These are phyloP conservation scores for Saccopteryx bilineata DNA, from an alignment of 2,113 vertebrate genomes.

Conservation along the genomic window DNA sequence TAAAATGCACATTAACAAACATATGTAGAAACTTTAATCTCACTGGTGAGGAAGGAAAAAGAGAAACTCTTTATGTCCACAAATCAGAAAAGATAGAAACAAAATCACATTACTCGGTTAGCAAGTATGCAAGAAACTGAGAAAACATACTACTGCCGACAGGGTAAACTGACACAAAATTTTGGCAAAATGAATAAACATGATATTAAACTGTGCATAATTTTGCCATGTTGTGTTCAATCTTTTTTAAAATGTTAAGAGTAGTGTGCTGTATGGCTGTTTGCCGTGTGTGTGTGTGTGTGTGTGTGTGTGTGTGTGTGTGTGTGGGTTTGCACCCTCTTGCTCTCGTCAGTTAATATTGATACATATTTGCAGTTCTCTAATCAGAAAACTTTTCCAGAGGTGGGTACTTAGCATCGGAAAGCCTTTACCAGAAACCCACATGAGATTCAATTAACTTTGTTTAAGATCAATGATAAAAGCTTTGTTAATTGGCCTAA, in stretches of 20 bases:
- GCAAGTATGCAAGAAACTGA: background rate
- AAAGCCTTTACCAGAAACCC: conserved; percentile 27
- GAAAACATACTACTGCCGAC: background rate
- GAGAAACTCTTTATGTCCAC: background rate
- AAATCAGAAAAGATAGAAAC: background rate
- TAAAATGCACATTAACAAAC: background rate
- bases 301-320: background rate
- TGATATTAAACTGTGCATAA: background rate
- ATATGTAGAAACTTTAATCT: background rate
- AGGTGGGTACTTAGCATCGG: background rate
- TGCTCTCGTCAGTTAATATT: background rate
- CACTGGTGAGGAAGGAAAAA: background rate
- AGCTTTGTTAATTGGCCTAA: background rate
- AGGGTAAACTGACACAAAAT: background rate
- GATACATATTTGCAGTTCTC: background rate
- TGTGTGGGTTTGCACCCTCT: background rate
- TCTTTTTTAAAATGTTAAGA: background rate
- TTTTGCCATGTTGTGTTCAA: background rate
- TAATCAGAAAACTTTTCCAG: background rate
- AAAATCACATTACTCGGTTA: background rate
- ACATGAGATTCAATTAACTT: conserved; percentile 13
- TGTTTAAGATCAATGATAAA: conserved; percentile 55
- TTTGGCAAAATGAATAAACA: background rate
- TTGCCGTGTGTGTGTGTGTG: background rate
- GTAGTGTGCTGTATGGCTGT: background rate